A percentile compares a stretch with the other conserved stretches of the same genome.
Evolutionary conservation across 2,888 invertebrate genomes (phyloP).

Genomic region (Brachypterus glaber): DNA sequence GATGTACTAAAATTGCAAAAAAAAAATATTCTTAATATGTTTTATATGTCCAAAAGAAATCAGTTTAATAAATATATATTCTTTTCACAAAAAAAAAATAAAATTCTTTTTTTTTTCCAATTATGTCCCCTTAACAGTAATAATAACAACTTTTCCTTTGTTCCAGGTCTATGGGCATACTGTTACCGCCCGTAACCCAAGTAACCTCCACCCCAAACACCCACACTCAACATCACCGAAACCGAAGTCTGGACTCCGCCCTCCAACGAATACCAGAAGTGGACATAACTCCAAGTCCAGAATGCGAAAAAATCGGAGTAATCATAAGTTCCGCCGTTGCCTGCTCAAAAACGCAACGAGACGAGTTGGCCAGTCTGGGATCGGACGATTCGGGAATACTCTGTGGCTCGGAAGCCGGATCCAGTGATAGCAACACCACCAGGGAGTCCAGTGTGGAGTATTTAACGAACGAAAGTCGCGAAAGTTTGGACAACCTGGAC

Average conservation of each 20-base stretch:
- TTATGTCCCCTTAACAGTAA: too few species aligned
- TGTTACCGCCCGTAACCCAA: slow-evolving; percentile 51
- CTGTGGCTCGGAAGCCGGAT: slow-evolving; percentile 50
- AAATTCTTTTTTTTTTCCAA: too few species aligned
- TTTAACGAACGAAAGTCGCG: slow-evolving; percentile 49
- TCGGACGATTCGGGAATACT: slow-evolving; percentile 75
- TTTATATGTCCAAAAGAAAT: too few species aligned
- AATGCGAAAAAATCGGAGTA: slow-evolving; percentile 42
- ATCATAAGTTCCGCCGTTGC: slow-evolving; percentile 36
- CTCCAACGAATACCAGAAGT: slow-evolving; percentile 83
- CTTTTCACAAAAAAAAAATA: too few species aligned
- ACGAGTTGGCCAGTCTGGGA: slow-evolving; percentile 53
- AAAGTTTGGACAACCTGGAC: slow-evolving; percentile 52
- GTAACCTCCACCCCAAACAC: slow-evolving; percentile 41
- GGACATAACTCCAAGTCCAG: slow-evolving; percentile 57
- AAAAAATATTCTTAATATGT: too few species aligned
- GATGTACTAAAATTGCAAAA: too few species aligned
- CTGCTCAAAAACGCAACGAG: slow-evolving; percentile 42
- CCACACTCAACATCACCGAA: slow-evolving; percentile 68
- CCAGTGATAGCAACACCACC: slow-evolving; percentile 41
- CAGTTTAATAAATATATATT: too few species aligned
- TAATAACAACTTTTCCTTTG: slow-evolving; percentile 5
- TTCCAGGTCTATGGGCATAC: slow-evolving; percentile 55
- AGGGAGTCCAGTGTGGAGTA: slow-evolving; percentile 46
- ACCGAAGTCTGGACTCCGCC: slow-evolving; percentile 83